These are phyloP conservation scores for Hippopotamyrus pictus DNA, from an alignment of 2,797 vertebrate genomes.

Conservation along the genomic window DNA sequence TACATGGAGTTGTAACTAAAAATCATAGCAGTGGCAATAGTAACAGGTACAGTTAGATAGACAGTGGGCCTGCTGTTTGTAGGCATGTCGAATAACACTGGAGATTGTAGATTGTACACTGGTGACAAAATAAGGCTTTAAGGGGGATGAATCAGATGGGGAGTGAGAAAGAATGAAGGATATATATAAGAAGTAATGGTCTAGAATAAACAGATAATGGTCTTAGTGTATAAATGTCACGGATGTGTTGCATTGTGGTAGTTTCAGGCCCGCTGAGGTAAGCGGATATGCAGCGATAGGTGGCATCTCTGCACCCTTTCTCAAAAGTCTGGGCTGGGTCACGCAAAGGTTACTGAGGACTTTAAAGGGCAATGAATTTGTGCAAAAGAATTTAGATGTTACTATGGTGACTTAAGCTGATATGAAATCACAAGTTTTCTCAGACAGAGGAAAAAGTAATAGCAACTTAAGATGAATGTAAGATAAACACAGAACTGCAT, in stretches of 20 bases:
- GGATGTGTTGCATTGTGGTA: neutral
- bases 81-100: neutral
- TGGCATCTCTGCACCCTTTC: neutral
- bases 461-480: conserved; percentile 21
- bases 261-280: neutral
- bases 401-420: neutral
- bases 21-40: neutral
- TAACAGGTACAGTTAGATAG: neutral
- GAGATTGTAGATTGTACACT: neutral
- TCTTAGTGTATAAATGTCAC: neutral
- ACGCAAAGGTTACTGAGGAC: conserved; percentile 30
- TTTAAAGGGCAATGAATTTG: conserved; percentile 30
- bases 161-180: neutral
- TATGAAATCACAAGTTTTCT: neutral
- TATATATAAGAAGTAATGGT: neutral
- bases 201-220: neutral
- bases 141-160: neutral
- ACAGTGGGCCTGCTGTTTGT: neutral
- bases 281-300: neutral
- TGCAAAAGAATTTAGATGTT: conserved; percentile 19
- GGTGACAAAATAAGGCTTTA: neutral
- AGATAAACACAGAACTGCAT: conserved; percentile 28
- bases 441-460: conserved; percentile 30
- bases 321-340: neutral
- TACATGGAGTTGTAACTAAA: neutral